phyloP scores from a whole-genome alignment of 2,888 invertebrate species.

The Operophtera brumata region DNA sequence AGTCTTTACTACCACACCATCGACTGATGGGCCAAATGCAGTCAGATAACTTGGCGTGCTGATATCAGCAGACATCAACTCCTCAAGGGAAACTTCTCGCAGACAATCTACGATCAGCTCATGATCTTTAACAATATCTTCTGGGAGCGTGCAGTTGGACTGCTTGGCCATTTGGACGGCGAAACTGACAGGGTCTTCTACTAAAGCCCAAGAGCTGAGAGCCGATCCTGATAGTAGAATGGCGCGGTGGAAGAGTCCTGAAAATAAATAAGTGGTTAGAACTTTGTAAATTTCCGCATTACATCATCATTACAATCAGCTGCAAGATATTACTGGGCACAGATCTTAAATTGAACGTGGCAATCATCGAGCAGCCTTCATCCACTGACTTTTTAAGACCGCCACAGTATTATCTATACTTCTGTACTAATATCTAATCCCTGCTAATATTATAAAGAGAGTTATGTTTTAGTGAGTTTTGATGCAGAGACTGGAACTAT shows the following conservation, averaged over 20 bases:
- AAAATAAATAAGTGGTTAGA: conserved; percentile 43
- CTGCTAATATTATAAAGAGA: no score
- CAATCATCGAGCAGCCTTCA: no score
- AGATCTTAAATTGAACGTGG: no score
- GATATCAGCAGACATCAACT: conserved; percentile 88
- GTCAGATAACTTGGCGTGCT: conserved; percentile 90
- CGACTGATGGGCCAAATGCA: conserved; percentile 96
- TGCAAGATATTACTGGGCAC: no score
- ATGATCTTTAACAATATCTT: conserved; percentile 90
- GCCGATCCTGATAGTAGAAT: conserved; percentile 94
- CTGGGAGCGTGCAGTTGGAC: conserved; percentile 91
- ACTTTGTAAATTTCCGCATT: neutral
- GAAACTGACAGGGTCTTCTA: conserved; percentile 92
- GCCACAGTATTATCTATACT: no score
- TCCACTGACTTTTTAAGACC: no score
- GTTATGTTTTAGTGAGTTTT: no score
- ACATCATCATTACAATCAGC: no score
- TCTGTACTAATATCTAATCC: no score
- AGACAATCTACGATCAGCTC: conserved; percentile 92
- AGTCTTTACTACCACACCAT: conserved; percentile 95
- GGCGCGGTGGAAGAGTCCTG: conserved; percentile 92
- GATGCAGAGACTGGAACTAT: no score
- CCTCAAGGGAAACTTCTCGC: conserved; percentile 86
- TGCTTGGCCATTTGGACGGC: conserved; percentile 90
- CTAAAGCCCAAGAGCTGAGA: conserved; percentile 92